Evolutionary conservation across 2,888 invertebrate species (phyloP).

Genomic region (Stenolophus ochropezus): DNA sequence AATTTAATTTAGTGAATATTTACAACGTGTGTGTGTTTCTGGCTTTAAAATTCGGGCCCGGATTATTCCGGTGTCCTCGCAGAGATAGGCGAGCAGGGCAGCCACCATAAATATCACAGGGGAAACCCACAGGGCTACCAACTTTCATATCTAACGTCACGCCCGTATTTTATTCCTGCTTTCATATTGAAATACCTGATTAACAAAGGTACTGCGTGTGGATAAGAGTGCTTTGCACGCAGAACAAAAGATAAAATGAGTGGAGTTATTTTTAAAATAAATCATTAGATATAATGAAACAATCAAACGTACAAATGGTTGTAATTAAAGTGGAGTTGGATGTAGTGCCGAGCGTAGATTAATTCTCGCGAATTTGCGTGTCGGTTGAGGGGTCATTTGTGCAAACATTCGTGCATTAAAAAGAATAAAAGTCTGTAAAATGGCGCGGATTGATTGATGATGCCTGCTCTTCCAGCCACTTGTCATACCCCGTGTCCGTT

Average conservation of each 20-base stretch:
- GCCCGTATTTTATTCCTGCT: conserved; percentile 41
- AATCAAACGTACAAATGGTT: background rate
- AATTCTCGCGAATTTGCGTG: conserved; percentile 33
- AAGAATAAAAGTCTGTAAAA: conserved; percentile 58
- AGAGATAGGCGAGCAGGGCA: conserved; percentile 14
- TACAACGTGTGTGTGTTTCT: no score
- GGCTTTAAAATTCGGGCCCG: no score
- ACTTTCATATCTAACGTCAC: conserved; percentile 43
- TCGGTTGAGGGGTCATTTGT: conserved; percentile 39
- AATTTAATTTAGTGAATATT: no score
- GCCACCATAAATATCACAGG: conserved; percentile 43
- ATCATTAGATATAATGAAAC: background rate
- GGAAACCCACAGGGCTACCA: conserved; percentile 15
- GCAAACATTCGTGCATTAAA: conserved; percentile 53
- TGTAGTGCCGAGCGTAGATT: conserved; percentile 6
- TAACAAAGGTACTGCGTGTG: conserved; percentile 27
- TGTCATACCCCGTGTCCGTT: conserved; percentile 34
- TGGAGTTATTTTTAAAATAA: background rate
- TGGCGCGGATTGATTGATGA: conserved; percentile 59
- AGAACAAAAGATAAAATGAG: background rate
- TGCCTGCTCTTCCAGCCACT: conserved; percentile 56
- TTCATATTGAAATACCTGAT: conserved; percentile 40
- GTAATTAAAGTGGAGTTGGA: conserved; percentile 7
- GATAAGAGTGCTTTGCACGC: background rate
- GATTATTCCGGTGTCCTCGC: background rate